Base-by-base conservation (phyloP, 1,140 invertebrate genomes). In the Pseudomyrmex dendroicus region DNA sequence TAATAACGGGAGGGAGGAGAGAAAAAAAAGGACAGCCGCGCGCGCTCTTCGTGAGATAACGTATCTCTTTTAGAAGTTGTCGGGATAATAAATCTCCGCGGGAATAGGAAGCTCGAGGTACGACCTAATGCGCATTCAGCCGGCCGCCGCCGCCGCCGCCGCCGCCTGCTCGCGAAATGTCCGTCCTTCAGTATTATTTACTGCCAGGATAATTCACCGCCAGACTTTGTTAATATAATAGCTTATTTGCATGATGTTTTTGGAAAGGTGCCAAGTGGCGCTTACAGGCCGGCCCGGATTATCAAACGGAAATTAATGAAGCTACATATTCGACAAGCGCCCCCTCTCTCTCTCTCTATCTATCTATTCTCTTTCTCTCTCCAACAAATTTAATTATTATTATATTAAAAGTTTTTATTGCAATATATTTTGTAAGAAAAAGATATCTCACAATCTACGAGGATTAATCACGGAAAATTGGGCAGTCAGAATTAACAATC, bases 141-240 rank as follows among this genome's bases (percentile, higher is more conserved):
- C 76, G 66, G 22, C 22, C 22, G 22, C 22, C 22, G 22, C 22
- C 22, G 22, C 22, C 22, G 22, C 22, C 22, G 22, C 22, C 22
- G 66, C 46, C 66, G 76, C 20, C 76, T 78, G 76, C 54, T 70
- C 76, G 54, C 76, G 76, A 80, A 80, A 80, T 72, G 76, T 80
- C 67, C 22, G 67, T 70, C 66, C 76, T 80, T 80, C 76, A 48
- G 76, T 50, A 72, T 80, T 80, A 80, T 80, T 80, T 80, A 80
- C 68, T 56, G 66, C 66, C 54, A 59, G 1, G 66, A 80, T 80
- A 80, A 80, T 80, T 80, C 76, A 80, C 48, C 76, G 76, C 52
- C 76, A 80, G 76, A 80, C 76, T 80, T 80, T 80, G 76, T 80
- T 80, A 80, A 80, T 80, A 80, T 80, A 80, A 80, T 59, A 72